Evolutionary conservation across 2,113 vertebrate species (phyloP).

Genomic region (Pomatorhinus ruficollis): DNA sequence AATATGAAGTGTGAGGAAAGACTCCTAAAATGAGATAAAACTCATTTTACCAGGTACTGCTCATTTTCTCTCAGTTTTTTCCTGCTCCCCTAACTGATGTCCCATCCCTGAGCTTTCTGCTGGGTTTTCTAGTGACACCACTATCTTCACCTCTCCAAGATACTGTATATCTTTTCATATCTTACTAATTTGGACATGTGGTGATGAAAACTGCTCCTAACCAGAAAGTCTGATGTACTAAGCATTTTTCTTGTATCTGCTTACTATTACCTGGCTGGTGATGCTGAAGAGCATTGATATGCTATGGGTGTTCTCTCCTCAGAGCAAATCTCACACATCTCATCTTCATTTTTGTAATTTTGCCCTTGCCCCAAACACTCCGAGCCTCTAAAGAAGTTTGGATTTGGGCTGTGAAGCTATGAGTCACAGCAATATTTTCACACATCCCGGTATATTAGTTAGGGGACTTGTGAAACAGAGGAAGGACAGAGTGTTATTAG

Average conservation of each 20-base stretch:
- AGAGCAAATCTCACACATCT: not conserved
- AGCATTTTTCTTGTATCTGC: not conserved
- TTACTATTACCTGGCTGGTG: not conserved
- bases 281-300: not conserved
- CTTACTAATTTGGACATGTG: not conserved
- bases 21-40: not conserved
- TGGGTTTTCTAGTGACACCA: not conserved
- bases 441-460: constrained; percentile 27
- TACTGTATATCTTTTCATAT: not conserved
- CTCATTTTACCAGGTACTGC: not conserved
- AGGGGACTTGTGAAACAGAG: constrained; percentile 40
- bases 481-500: constrained; percentile 40
- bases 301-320: not conserved
- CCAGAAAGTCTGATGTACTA: not conserved
- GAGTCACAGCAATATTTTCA: constrained; percentile 12
- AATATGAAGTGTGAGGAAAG: not conserved
- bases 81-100: not conserved
- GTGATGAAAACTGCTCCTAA: not conserved
- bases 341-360: not conserved
- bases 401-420: not conserved
- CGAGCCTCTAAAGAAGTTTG: not conserved
- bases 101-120: not conserved
- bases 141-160: not conserved
- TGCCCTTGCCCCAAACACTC: not conserved
- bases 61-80: not conserved